Evolutionary conservation across 2,797 vertebrate species (phyloP), one percentile per base, ranked within the genome.

Genomic region (Chiropotes sagulatus): DNA sequence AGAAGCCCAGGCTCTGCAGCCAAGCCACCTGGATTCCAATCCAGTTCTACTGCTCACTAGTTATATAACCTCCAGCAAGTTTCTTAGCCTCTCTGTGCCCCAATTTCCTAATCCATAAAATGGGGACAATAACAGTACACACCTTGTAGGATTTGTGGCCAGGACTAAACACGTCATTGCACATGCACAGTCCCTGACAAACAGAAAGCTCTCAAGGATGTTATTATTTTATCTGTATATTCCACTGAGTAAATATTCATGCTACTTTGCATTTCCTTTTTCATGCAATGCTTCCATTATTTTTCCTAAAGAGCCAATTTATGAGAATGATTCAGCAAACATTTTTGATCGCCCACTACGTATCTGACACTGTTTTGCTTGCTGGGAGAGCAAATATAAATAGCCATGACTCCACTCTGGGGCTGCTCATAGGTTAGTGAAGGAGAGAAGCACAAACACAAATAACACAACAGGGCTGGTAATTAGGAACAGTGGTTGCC

Each of bases 401-500:
- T 2, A 83, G 91, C 79, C 19, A 39, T 20, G 44, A 89, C 28
- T 76, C n/a, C 14, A n/a, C 44, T 15, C 41, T 14, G 54, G 36
- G n/a, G 39, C 33, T 73, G 75, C 70, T 87, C 61, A 0, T n/a
- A 89, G 67, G 85, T 96, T 70, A 88, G 44, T 11, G 52, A 36
- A 0, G 12, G 82, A 94, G 73, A 94, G 79, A 90, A 73, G 82
- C 57, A 26, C 75, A 83, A 76, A 73, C 39, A 22, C n/a, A 48
- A 44, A 70, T 28, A 93, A 58, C 54, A 1, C n/a, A n/a, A 36
- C 13, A 19, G 24, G 28, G 41, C 44, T 95, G 83, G 39, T 61
- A 72, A 93, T 93, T 95, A 92, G 93, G 61, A 83, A 81, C 76
- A 89, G 88, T 30, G 28, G 67, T 93, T 90, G 83, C 88, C 75